Conservation (phyloP, 2,888 invertebrate species). For the Hyppa rectilinea region DNA sequence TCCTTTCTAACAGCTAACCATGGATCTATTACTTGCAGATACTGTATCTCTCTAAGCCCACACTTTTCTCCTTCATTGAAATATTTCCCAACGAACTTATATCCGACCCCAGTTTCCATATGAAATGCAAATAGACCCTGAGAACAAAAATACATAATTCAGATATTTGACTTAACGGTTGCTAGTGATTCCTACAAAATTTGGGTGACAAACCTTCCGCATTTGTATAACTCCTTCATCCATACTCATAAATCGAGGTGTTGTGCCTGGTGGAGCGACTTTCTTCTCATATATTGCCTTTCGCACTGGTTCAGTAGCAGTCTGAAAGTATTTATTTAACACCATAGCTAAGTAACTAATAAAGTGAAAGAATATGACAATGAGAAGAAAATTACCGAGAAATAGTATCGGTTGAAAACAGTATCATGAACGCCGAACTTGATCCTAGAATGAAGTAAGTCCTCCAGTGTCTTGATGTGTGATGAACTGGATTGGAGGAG, state of each 20-base stretch:
- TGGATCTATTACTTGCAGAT: constrained; percentile 92
- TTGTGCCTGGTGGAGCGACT: constrained; percentile 91
- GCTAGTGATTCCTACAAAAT: neutral
- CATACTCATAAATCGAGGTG: constrained; percentile 90
- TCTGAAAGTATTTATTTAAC: constrained; percentile 81
- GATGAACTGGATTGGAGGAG: constrained; percentile 93
- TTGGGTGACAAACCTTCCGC: constrained; percentile 80
- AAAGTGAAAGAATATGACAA: neutral
- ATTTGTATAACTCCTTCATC: constrained; percentile 92
- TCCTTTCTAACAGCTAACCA: constrained; percentile 92
- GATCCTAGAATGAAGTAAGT: constrained; percentile 92
- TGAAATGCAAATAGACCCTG: constrained; percentile 93
- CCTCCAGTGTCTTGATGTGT: constrained; percentile 91
- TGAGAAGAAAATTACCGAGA: constrained; percentile 86
- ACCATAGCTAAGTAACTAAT: neutral
- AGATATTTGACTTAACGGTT: neutral
- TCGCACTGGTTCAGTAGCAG: constrained; percentile 91
- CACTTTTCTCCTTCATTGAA: constrained; percentile 94
- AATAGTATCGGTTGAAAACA: constrained; percentile 93
- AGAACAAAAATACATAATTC: constrained; percentile 14
- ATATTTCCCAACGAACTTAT: constrained; percentile 92
- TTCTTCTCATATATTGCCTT: constrained; percentile 92
- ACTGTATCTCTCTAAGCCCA: constrained; percentile 92
- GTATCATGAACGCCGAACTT: constrained; percentile 93
- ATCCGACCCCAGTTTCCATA: constrained; percentile 92